These are phyloP conservation scores for Sapajus apella DNA, from an alignment of 2,113 vertebrate genomes.

Conservation along the genomic window DNA sequence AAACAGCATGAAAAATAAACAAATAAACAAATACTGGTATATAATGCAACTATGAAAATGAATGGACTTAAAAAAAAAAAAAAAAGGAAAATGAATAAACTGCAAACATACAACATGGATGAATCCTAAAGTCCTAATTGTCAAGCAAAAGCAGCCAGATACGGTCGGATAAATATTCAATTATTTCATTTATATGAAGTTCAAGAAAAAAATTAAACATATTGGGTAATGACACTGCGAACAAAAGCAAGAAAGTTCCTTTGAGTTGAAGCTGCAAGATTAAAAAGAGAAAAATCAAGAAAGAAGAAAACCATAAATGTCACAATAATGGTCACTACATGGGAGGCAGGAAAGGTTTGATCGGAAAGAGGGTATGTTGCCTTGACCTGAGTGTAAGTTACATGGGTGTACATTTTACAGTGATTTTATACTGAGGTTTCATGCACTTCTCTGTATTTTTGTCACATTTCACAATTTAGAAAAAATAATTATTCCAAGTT, in stretches of 20 bases:
- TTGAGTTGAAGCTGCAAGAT: too few relatives aligned
- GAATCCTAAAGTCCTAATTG: constrained; percentile 18
- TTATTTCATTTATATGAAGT: constrained; percentile 29
- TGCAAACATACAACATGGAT: neutral
- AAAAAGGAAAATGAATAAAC: constrained; percentile 37
- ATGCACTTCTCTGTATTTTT: neutral
- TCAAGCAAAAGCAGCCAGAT: constrained; percentile 36
- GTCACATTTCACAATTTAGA: constrained; percentile 44
- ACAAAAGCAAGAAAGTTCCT: neutral
- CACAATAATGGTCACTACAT: neutral
- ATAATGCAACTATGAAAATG: constrained; percentile 40
- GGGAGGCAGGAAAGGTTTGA: neutral
- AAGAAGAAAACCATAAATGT: constrained; percentile 41
- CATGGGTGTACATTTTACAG: neutral
- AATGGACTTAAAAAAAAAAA: neutral
- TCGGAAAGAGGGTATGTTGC: neutral
- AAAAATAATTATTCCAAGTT: neutral
- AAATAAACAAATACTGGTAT: neutral
- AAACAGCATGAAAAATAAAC: neutral
- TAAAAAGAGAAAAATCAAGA: neutral
- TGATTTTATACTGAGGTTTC: constrained; percentile 44
- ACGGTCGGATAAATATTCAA: neutral
- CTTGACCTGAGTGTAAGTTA: neutral
- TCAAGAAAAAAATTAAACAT: constrained; percentile 41
- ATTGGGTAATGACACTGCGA: neutral